These are phyloP conservation scores for Hipposideros larvatus DNA, from an alignment of 2,797 vertebrate genomes.

Conservation along the genomic window DNA sequence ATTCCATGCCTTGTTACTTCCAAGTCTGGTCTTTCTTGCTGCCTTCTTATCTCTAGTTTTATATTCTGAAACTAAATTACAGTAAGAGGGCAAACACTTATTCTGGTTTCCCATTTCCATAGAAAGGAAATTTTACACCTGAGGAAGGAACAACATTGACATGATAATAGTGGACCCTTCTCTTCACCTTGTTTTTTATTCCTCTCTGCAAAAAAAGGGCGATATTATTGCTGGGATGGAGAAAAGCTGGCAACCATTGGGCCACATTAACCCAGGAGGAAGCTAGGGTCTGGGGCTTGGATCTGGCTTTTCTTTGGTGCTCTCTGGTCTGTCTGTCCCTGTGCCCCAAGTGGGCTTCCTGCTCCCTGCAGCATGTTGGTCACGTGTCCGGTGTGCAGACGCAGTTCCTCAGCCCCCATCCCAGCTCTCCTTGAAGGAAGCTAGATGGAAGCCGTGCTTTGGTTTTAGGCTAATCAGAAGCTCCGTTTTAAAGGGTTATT, in stretches of 20 bases:
- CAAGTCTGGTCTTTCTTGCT: background rate
- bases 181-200: background rate
- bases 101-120: background rate
- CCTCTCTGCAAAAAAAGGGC: background rate
- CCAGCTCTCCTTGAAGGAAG: background rate
- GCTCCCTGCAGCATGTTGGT: background rate
- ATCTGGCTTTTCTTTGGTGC: background rate
- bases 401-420: background rate
- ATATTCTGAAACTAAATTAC: constrained; percentile 6
- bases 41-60: background rate
- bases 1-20: background rate
- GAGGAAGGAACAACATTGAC: background rate
- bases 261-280: background rate
- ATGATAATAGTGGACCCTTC: background rate
- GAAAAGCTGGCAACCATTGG: background rate
- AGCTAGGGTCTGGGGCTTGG: background rate
- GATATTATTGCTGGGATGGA: background rate
- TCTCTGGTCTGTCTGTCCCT: background rate
- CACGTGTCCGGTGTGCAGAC: background rate
- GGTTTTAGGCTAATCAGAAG: background rate
- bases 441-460: background rate
- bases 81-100: background rate
- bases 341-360: background rate
- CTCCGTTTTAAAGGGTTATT: background rate
- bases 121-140: background rate